Conservation (phyloP, 1,140 invertebrate genomes). For the Nilaparvata lugens region DNA sequence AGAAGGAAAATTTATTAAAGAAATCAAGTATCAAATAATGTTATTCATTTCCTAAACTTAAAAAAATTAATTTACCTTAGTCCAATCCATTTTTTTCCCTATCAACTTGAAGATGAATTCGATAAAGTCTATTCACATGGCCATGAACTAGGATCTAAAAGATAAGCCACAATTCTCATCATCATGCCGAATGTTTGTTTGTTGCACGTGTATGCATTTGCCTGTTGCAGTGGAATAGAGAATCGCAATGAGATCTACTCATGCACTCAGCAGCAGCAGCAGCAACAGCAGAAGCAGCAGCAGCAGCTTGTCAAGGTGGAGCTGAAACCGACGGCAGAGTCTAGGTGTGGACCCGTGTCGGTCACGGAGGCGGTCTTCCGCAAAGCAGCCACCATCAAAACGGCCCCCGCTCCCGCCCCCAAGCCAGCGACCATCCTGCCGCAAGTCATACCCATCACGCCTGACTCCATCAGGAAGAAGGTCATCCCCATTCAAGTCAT, state of each 20-base stretch:
- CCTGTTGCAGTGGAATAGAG: slow-evolving; percentile 70
- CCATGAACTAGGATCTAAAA: too few relatives aligned
- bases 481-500: background rate
- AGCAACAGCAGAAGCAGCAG: slow-evolving; percentile 58
- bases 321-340: background rate
- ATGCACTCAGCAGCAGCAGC: slow-evolving; percentile 47
- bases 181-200: background rate
- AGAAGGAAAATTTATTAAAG: too few relatives aligned
- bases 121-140: too few relatives aligned
- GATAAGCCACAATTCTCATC: too few relatives aligned
- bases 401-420: slow-evolving; percentile 4
- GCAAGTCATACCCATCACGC: too few relatives aligned
- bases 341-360: background rate
- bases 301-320: background rate
- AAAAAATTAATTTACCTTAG: too few relatives aligned
- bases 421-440: background rate
- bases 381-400: slow-evolving; percentile 4
- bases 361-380: slow-evolving; percentile 28
- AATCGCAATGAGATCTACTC: slow-evolving; percentile 78
- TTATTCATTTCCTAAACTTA: too few relatives aligned
- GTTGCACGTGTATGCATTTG: slow-evolving; percentile 25
- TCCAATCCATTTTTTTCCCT: too few relatives aligned
- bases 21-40: too few relatives aligned
- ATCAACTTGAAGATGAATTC: too few relatives aligned
- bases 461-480: slow-evolving; percentile 8